Evolutionary conservation across 2,113 vertebrate species (phyloP).

Genomic region (Oxyruncus cristatus): DNA sequence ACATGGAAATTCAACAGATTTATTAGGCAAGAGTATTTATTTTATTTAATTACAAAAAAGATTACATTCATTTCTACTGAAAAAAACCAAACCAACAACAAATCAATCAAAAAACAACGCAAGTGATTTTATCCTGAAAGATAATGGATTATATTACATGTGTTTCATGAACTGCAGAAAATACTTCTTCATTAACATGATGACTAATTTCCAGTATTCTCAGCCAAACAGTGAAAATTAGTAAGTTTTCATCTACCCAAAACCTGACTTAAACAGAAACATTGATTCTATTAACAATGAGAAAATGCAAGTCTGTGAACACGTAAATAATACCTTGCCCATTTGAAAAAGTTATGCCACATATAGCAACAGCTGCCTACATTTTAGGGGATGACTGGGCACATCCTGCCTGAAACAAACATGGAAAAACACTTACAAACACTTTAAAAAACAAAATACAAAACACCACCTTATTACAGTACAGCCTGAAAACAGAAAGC

Average conservation of each 20-base stretch:
- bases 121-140: neutral
- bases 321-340: neutral
- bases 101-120: neutral
- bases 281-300: neutral
- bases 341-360: neutral
- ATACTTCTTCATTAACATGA: neutral
- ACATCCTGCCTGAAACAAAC: neutral
- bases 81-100: neutral
- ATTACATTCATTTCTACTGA: neutral
- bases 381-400: neutral
- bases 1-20: neutral
- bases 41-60: neutral
- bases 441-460: neutral
- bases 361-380: neutral
- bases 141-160: neutral
- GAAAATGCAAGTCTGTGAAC: neutral
- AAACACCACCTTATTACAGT: neutral
- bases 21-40: neutral
- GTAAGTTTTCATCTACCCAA: neutral
- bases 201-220: neutral
- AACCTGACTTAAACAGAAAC: neutral
- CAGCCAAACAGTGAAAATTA: neutral
- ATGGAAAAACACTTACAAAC: neutral
- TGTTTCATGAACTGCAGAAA: neutral
- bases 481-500: neutral